Conservation (phyloP, 2,888 invertebrate species). For the Tinea pellionella region DNA sequence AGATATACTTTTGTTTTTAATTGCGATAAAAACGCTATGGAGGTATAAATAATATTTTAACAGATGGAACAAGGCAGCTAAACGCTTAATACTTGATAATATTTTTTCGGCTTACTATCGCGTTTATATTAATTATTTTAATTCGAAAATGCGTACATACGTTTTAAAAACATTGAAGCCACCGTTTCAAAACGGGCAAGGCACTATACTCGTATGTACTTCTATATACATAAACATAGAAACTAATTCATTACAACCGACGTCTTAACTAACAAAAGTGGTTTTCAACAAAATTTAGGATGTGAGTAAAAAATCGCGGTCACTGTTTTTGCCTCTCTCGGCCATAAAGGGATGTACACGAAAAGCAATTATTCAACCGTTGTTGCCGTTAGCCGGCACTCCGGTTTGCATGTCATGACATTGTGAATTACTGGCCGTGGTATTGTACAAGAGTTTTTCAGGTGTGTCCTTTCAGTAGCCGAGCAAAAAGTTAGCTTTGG, state of each 20-base stretch:
- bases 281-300: not conserved
- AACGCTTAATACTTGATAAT: no score
- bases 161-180: no score
- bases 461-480: slow-evolving; percentile 42
- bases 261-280: slow-evolving; percentile 1
- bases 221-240: not conserved
- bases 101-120: no score
- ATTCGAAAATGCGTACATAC: no score
- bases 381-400: slow-evolving; percentile 28
- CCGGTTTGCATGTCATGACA: slow-evolving; percentile 47
- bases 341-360: slow-evolving; percentile 26
- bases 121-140: no score
- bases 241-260: not conserved
- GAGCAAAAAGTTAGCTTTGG: slow-evolving; percentile 44
- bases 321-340: not conserved
- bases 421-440: slow-evolving; percentile 45
- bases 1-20: no score
- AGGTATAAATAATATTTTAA: no score
- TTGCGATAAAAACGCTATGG: no score
- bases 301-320: not conserved
- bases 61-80: no score
- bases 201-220: no score
- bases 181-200: no score
- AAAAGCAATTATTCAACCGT: slow-evolving; percentile 51
- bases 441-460: slow-evolving; percentile 34